Evolutionary conservation across 2,113 vertebrate species (phyloP).

Genomic region (Mesocricetus auratus): DNA sequence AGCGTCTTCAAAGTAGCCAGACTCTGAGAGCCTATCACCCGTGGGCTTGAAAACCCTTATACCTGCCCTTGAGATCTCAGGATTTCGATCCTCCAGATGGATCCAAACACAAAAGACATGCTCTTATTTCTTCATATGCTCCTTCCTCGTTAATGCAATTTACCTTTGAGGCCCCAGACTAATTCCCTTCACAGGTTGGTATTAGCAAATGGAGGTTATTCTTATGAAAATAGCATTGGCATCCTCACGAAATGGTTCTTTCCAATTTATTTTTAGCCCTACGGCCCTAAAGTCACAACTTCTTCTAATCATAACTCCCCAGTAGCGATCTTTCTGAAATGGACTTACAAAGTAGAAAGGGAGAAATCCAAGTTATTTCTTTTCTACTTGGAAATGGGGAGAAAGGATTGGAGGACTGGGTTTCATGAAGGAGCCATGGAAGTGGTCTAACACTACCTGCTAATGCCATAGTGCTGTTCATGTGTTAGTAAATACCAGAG

Average conservation of each 20-base stretch:
- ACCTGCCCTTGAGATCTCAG: background rate
- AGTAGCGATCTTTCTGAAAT: background rate
- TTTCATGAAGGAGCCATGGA: background rate
- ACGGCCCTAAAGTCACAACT: background rate
- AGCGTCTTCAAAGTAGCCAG: background rate
- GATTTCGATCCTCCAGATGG: background rate
- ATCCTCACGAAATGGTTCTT: slow-evolving; percentile 14
- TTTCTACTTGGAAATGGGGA: slow-evolving; percentile 19
- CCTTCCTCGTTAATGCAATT: background rate
- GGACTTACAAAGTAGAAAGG: background rate
- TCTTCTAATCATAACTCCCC: background rate
- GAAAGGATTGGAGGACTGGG: slow-evolving; percentile 28
- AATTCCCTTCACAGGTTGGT: background rate
- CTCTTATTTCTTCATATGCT: background rate
- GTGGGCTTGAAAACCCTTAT: background rate
- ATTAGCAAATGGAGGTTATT: background rate
- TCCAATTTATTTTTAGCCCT: background rate
- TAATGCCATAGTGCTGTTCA: background rate
- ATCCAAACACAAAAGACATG: background rate
- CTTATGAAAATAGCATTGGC: background rate
- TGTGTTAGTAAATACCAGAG: background rate
- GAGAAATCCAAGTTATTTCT: background rate
- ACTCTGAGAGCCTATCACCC: background rate
- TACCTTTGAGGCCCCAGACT: background rate
- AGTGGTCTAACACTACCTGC: background rate